Evolutionary conservation across 2,113 vertebrate genomes (phyloP), one percentile per base, ranked within the genome.

Genomic region (Prinia subflava): DNA sequence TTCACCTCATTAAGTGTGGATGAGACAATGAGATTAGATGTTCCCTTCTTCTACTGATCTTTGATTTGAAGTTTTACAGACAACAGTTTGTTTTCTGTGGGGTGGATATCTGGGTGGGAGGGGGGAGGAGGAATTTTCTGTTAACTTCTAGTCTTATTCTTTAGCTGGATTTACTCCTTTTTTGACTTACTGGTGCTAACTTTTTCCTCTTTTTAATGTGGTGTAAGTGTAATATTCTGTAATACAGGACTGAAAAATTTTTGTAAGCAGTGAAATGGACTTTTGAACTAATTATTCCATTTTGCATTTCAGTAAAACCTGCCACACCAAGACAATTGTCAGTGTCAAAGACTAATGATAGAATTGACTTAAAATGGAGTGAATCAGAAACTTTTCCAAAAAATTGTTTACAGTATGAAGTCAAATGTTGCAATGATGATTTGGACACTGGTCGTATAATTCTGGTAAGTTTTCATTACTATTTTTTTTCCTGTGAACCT

Each of bases 291-390:
- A 24, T 64, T n/a, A 7, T 46, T 76, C 37, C 10, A 4, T 73
- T 92, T 57, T 65, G 42, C 42, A 13, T 96, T 96, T 92, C 83
- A 97, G 94, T 97, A 87, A 97, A 97, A 77, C 91, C 96, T 46
- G 85, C 91, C 46, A 52, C 92, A 18, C 97, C 97, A 27, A 53
- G 19, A 35, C 73, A 17, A 15, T 21, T 91, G 30, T 62, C 35
- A 2, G 13, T 96, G 25, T 73, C 71, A 15, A 88, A 88, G 46
- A n/a, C 10, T 22, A 49, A 49, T 20, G 46, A 93, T 30, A 39
- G 7, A 49, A 60, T 96, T 68, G 1, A 33, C 10, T 10, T 97
- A 16, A 70, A 68, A 15, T 98, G 97, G 97, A 94, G 63, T 28
- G 25, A 50, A 50, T 83, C 96, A 6, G 53, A 67, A 30, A 41